Percentiles rank a stretch among this genome's conserved stretches.
phyloP scores from a whole-genome alignment of 1,140 invertebrate genomes.

The Fopius arisanus region DNA sequence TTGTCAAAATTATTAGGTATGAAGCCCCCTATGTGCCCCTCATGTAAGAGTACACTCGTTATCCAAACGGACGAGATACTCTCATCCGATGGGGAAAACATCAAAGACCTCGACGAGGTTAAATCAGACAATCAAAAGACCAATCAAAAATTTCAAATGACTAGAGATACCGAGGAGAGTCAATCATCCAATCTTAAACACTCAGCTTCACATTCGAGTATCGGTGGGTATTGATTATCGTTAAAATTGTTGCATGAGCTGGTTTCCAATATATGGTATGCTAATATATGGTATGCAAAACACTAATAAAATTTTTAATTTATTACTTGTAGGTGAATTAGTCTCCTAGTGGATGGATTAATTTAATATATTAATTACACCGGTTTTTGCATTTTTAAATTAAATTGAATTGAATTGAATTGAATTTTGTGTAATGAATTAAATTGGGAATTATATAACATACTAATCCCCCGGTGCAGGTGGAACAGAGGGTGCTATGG shows the following conservation, averaged over 20 bases:
- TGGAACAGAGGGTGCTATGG: slow-evolving; percentile 57
- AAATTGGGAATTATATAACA: slow-evolving; percentile 51
- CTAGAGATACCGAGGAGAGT: slow-evolving; percentile 29
- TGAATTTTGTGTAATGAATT: neutral
- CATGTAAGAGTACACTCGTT: slow-evolving; percentile 68
- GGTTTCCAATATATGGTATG: too few relatives aligned
- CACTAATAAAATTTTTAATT: neutral
- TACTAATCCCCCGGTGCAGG: slow-evolving; percentile 63
- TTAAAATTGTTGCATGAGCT: neutral
- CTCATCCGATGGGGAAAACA: slow-evolving; percentile 37
- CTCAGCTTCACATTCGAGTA: slow-evolving; percentile 59
- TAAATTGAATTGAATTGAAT: neutral
- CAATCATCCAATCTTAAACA: slow-evolving; percentile 41
- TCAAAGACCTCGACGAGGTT: slow-evolving; percentile 29
- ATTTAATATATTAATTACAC: neutral
- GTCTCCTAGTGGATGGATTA: neutral
- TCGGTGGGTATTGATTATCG: slow-evolving; percentile 45
- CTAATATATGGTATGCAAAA: neutral
- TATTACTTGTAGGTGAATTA: neutral
- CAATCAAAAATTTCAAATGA: neutral
- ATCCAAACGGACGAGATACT: slow-evolving; percentile 62
- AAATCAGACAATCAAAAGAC: neutral
- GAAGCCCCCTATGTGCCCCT: slow-evolving; percentile 64
- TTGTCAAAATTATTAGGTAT: too few relatives aligned
- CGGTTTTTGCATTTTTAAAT: neutral